Evolutionary conservation across 2,797 vertebrate species (phyloP).

Genomic region (Morus bassanus): DNA sequence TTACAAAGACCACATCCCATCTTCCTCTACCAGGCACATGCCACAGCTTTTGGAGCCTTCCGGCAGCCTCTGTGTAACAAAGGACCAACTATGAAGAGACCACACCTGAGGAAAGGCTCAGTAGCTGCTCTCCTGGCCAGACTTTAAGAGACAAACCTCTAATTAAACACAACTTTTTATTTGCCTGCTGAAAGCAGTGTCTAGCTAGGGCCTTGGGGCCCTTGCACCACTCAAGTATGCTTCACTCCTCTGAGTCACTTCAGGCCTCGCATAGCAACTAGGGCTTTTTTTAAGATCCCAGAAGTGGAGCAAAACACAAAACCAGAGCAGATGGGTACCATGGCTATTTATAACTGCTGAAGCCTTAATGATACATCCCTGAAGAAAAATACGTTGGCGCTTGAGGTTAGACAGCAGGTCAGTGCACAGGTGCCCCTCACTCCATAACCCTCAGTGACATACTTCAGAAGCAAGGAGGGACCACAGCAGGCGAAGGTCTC

Average conservation of each 20-base stretch:
- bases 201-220: not conserved
- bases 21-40: not conserved
- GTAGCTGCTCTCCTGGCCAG: not conserved
- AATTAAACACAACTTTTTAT: not conserved
- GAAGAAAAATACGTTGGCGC: not conserved
- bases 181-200: not conserved
- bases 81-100: fast-evolving
- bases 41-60: not conserved
- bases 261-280: not conserved
- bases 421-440: fast-evolving
- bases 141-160: not conserved
- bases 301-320: not conserved
- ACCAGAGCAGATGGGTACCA: not conserved
- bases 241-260: not conserved
- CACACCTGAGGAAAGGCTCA: not conserved
- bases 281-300: not conserved
- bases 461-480: not conserved
- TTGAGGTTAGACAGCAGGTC: not conserved
- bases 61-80: not conserved
- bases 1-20: fast-evolving
- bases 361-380: not conserved
- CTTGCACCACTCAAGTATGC: no score
- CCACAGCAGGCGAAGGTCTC: fast-evolving
- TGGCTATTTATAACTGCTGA: not conserved
- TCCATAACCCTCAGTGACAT: not conserved